Evolutionary conservation across 2,113 vertebrate genomes (phyloP), one percentile per base, ranked within the genome.

Genomic region (Calypte anna): DNA sequence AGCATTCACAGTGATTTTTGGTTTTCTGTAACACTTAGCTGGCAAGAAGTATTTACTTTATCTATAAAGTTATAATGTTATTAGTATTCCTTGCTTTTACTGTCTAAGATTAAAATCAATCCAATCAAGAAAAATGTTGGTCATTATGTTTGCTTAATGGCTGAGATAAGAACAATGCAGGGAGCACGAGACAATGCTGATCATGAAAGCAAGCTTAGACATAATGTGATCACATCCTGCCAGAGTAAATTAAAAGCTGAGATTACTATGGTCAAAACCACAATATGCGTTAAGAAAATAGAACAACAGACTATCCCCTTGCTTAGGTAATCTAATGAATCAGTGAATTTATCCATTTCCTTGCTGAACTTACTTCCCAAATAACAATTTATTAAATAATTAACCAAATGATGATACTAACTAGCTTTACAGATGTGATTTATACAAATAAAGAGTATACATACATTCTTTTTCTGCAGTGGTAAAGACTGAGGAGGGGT

Each of bases 21-120:
- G 2, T 63, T 72, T 86, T 12, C 27, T 55, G 17, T 23, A 46
- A 53, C 1, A 5, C 80, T 90, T 76, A 86, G 24, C 19, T 76
- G 13, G 28, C 20, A 43, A 77, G 25, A 79, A 55, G 12, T 28
- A 72, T 70, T 84, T 74, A 25, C 67, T 80, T 86, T 78, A 51
- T 44, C 23, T 53, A 27, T 80, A 89, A 76, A 87, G 51, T 51
- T 3, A 55, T 67, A 3, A 9, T 38, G 20, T 67, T 78, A 55
- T 69, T 92, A 90, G 27, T 92, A 53, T 75, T n/a, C 61, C 31
- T 28, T 50, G 13, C 21, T 94, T 89, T 91, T 67, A 33, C 11
- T 12, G 30, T 44, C 22, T 88, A 61, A 96, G 94, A 91, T 91
- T 53, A 90, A 93, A 95, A 95, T 3, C n/a, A 78, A 48, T 85